These are phyloP conservation scores for Hoplostethus mediterraneus DNA, from an alignment of 2,797 vertebrate genomes.

Conservation along the genomic window DNA sequence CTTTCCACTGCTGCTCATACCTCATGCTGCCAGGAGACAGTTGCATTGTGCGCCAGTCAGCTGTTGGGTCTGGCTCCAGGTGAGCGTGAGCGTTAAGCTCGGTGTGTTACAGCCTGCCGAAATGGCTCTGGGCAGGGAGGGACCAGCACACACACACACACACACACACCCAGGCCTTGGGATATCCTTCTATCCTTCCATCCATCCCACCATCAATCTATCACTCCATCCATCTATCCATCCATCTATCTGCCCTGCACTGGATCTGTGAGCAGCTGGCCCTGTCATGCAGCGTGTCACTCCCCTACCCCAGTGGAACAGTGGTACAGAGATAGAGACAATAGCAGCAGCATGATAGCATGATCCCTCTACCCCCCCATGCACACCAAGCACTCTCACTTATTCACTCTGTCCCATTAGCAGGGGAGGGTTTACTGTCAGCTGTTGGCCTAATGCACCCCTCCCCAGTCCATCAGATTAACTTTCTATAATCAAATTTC, in stretches of 20 bases:
- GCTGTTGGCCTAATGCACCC: slow-evolving; percentile 52
- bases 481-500: background rate
- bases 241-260: slow-evolving; percentile 49
- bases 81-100: slow-evolving; percentile 72
- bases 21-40: slow-evolving; percentile 59
- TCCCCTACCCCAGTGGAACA: slow-evolving; percentile 35
- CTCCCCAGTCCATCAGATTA: slow-evolving; percentile 14
- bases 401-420: slow-evolving; percentile 49
- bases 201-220: slow-evolving; percentile 49
- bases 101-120: slow-evolving; percentile 47
- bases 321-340: slow-evolving; percentile 62
- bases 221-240: slow-evolving; percentile 52
- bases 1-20: slow-evolving; percentile 41
- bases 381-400: slow-evolving; percentile 52
- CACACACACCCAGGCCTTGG: slow-evolving; percentile 18
- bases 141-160: background rate
- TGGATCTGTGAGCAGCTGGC: slow-evolving; percentile 77
- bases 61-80: slow-evolving; percentile 83
- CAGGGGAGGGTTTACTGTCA: slow-evolving; percentile 50
- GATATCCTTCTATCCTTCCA: slow-evolving; percentile 43
- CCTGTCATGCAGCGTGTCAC: slow-evolving; percentile 69
- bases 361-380: slow-evolving; percentile 57
- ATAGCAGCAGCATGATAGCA: slow-evolving; percentile 70
- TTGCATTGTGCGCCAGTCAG: slow-evolving; percentile 70
- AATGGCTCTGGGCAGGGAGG: slow-evolving; percentile 50